These are phyloP conservation scores for Microchirus variegatus DNA, from an alignment of 2,797 vertebrate species.

Conservation along the genomic window DNA sequence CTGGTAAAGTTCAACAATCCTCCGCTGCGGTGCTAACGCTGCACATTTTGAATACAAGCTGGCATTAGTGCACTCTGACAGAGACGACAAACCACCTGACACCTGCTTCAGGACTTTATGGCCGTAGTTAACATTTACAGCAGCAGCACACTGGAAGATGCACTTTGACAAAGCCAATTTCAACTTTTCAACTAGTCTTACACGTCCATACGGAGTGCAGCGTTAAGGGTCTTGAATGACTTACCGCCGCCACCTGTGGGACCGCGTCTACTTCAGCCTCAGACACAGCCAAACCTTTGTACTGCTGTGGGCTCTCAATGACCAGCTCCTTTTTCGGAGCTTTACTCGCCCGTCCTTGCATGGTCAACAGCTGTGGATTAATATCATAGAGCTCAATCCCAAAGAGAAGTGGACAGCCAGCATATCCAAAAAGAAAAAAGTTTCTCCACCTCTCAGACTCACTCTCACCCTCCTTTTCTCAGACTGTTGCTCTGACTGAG, in stretches of 20 bases:
- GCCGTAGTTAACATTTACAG: constrained; percentile 37
- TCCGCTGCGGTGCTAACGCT: constrained; percentile 31
- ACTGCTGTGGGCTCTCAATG: constrained; percentile 87
- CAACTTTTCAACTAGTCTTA: background rate
- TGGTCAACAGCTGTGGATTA: constrained; percentile 71
- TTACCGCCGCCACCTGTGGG: constrained; percentile 88
- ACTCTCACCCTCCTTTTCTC: constrained; percentile 38
- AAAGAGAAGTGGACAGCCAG: constrained; percentile 46
- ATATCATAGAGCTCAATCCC: constrained; percentile 54
- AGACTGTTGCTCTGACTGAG: constrained; percentile 52
- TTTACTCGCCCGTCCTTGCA: constrained; percentile 89
- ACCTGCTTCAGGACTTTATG: constrained; percentile 49
- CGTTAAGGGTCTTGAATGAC: constrained; percentile 48
- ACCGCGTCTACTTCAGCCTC: constrained; percentile 83
- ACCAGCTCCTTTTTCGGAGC: constrained; percentile 89
- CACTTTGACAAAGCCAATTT: background rate
- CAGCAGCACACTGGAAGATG: background rate
- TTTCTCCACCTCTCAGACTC: constrained; percentile 35
- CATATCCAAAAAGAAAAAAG: constrained; percentile 79
- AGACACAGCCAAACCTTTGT: constrained; percentile 79
- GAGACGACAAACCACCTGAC: constrained; percentile 51
- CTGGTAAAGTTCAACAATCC: constrained; percentile 49
- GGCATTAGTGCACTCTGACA: constrained; percentile 18
- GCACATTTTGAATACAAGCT: constrained; percentile 46
- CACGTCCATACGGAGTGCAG: background rate